phyloP scores from a whole-genome alignment of 2,113 vertebrate species.

The Bagarius yarrelli region DNA sequence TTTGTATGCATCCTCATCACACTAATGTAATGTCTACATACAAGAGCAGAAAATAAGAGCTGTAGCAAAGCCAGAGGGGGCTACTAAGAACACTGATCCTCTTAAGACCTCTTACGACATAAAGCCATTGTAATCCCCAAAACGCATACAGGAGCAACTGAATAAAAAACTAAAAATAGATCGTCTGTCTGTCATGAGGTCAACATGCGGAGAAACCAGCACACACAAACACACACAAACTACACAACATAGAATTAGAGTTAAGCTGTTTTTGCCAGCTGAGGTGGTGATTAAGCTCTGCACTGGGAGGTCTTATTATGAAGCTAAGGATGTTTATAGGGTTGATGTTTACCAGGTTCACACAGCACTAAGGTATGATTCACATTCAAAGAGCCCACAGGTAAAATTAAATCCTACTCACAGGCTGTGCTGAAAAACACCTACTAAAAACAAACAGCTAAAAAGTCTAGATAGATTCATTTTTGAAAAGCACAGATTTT shows the following conservation, averaged over 20 bases:
- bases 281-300: slow-evolving; percentile 14
- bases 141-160: slow-evolving; percentile 58
- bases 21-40: slow-evolving; percentile 30
- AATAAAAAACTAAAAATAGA: slow-evolving; percentile 19
- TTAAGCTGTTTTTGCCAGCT: slow-evolving; percentile 28
- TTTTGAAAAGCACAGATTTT: background rate
- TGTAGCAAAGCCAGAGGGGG: slow-evolving; percentile 53
- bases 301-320: slow-evolving; percentile 28
- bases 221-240: background rate
- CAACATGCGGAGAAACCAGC: background rate
- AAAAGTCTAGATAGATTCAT: background rate
- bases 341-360: slow-evolving; percentile 28
- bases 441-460: background rate
- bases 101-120: slow-evolving; percentile 67
- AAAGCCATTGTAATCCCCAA: slow-evolving; percentile 63
- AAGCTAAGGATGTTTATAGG: slow-evolving; percentile 16
- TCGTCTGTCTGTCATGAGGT: slow-evolving; percentile 9
- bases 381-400: background rate
- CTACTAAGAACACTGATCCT: slow-evolving; percentile 66
- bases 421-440: background rate
- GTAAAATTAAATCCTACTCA: background rate
- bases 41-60: slow-evolving; percentile 37
- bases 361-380: slow-evolving; percentile 25
- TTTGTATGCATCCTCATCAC: background rate
- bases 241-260: background rate